Conservation (phyloP, 2,113 vertebrate genomes). For the Numenius arquata region DNA sequence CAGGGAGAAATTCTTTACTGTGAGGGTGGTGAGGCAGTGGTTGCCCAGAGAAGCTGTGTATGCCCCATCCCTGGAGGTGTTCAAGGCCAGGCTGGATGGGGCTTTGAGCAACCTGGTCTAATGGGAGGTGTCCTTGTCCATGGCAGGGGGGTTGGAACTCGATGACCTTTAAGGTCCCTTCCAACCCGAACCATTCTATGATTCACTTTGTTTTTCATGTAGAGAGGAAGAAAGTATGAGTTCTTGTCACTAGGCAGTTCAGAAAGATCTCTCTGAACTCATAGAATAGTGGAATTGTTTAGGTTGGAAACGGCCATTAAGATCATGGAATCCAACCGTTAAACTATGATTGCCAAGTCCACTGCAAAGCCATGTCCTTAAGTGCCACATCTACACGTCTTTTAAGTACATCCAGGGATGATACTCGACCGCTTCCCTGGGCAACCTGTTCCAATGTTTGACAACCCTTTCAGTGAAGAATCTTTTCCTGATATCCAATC, state of each 20-base stretch:
- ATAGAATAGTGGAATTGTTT: not conserved
- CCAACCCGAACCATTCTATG: too few relatives aligned
- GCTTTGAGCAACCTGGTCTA: too few relatives aligned
- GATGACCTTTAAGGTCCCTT: too few relatives aligned
- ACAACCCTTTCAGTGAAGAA: not conserved
- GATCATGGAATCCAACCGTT: not conserved
- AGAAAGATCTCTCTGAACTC: not conserved
- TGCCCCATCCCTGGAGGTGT: too few relatives aligned
- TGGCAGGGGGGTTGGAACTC: too few relatives aligned
- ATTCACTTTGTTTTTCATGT: not conserved
- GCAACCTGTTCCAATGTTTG: not conserved
- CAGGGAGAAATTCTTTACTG: too few relatives aligned
- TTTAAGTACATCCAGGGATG: not conserved
- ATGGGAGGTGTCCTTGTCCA: too few relatives aligned
- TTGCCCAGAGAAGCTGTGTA: too few relatives aligned
- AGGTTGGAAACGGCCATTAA: not conserved
- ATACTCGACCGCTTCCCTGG: not conserved
- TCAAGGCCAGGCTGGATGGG: too few relatives aligned
- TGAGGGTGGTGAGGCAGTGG: too few relatives aligned
- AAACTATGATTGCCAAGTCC: not conserved
- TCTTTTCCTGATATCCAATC: not conserved
- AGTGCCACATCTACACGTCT: accelerated
- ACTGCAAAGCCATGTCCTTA: not conserved
- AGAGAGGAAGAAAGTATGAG: not conserved
- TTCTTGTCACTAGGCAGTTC: not conserved